Evolutionary conservation across 1,140 invertebrate species (phyloP).

Genomic region (Drosophila dunni): DNA sequence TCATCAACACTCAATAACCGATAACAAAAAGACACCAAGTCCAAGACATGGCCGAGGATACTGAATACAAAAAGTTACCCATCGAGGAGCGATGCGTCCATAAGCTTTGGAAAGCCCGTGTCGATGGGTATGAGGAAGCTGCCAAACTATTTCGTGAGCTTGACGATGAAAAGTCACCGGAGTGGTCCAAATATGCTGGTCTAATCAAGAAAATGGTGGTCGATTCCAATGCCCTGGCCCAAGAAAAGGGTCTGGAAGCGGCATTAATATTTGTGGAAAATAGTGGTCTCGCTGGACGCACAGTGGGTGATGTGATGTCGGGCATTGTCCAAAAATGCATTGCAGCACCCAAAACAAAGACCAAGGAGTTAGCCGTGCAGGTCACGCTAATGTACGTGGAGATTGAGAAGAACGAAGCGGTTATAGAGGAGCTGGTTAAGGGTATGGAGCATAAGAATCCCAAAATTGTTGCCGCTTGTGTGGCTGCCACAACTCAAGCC

Average conservation of each 20-base stretch:
- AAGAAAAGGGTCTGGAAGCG: conserved; percentile 98
- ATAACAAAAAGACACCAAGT: conserved; percentile 4
- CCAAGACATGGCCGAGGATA: conserved; percentile 92
- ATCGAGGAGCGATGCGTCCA: conserved; percentile 96
- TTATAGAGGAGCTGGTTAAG: conserved; percentile 96
- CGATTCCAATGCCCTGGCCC: conserved; percentile 97
- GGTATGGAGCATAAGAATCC: conserved; percentile 98
- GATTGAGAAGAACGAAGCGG: conserved; percentile 96
- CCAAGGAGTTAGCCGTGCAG: conserved; percentile 95
- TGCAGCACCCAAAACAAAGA: conserved; percentile 95
- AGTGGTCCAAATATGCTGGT: conserved; percentile 95
- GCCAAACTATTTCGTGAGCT: conserved; percentile 94
- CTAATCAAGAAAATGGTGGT: conserved; percentile 98
- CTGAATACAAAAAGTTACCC: conserved; percentile 96
- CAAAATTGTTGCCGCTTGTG: conserved; percentile 95
- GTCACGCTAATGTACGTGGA: conserved; percentile 97
- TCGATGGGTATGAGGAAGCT: conserved; percentile 97
- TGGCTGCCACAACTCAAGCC: conserved; percentile 90
- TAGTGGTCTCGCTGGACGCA: conserved; percentile 93
- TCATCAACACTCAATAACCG: neutral
- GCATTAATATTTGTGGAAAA: conserved; percentile 96
- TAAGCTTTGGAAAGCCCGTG: conserved; percentile 97
- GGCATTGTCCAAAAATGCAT: conserved; percentile 97
- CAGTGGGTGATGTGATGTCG: conserved; percentile 94
- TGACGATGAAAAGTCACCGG: conserved; percentile 96